Base-by-base conservation (phyloP, 2,888 invertebrate genomes). In the Phalera bucephala region DNA sequence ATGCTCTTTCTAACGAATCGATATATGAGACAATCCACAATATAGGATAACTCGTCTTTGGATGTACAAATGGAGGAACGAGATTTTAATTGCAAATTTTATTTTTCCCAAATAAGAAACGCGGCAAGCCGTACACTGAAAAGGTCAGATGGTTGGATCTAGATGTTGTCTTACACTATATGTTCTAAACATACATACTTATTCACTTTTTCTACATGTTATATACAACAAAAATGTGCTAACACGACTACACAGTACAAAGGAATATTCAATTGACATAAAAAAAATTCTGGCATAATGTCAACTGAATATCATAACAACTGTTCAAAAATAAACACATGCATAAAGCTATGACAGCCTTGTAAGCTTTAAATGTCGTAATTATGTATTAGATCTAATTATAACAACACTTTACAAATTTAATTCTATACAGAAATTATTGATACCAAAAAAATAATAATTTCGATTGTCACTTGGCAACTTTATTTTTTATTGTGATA, bases 61-160 rank as follows among this genome's bases (percentile, higher is more conserved):
- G n/a, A n/a, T n/a, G n/a, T n/a, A n/a, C n/a, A n/a, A n/a, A n/a
- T n/a, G n/a, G n/a, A n/a, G n/a, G n/a, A n/a, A n/a, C n/a, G n/a
- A 12, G 30, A 44, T 47, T 45, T 42, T 49, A 55, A 63, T 49
- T 33, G 36, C 36, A 30, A 28, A 54, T 77, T 80, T 76, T 82
- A 86, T 89, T 82, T 87, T 90, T 85, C 86, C 28, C 88, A 87
- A 85, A 89, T 87, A 92, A 92, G 92, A 91, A 91, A 91, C 92
- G 92, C 81, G 93, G 93, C 85, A 94, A 95, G 91, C 92, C 94
- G 85, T 95, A 94, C 90, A 93, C 93, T 77, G 91, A 94, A 92
- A 94, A 95, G 95, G 95, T 95, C 93, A 93, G 93, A 80, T 69
- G 76, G 72, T 53, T 84, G 72, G 72, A 78, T 71, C 66, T 86